Evolutionary conservation across 64 coral and sea anemone genomes (phyloP).

Genomic region (Cladopsammia gracilis): DNA sequence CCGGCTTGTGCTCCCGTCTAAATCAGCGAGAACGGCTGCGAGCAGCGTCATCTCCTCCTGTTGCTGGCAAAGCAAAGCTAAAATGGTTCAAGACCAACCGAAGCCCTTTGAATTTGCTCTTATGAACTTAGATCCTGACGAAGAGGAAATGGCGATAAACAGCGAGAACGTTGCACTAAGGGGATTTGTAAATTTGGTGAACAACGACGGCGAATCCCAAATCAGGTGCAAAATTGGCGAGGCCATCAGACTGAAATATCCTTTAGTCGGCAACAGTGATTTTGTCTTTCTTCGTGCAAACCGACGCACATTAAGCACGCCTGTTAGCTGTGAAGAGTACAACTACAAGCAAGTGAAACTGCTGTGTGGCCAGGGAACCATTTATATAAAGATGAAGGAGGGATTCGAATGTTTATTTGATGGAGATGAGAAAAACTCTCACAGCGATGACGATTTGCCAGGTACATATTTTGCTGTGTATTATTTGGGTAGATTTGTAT

Average conservation of each 20-base stretch:
- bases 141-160: slow-evolving; percentile 34
- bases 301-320: slow-evolving; percentile 45
- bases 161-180: slow-evolving; percentile 15
- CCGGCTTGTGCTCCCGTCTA: slow-evolving; percentile 32
- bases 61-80: slow-evolving; percentile 25
- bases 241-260: no score
- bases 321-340: slow-evolving; percentile 57
- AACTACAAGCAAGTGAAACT: slow-evolving; percentile 70
- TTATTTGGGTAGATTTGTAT: no score
- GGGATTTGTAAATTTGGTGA: slow-evolving; percentile 36
- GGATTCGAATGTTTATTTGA: slow-evolving; percentile 43
- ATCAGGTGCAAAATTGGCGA: slow-evolving; percentile 54
- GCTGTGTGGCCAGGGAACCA: slow-evolving; percentile 50
- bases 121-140: neutral
- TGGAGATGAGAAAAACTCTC: neutral
- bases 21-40: slow-evolving; percentile 37
- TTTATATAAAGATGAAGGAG: slow-evolving; percentile 67
- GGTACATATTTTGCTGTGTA: no score
- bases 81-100: neutral
- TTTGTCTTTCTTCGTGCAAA: slow-evolving; percentile 62
- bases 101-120: slow-evolving; percentile 41
- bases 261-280: slow-evolving; percentile 31
- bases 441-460: slow-evolving; percentile 12
- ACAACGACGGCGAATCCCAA: neutral
- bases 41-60: slow-evolving; percentile 11